phyloP scores from a whole-genome alignment of 2,113 vertebrate species.

The Tragelaphus strepsiceros region DNA sequence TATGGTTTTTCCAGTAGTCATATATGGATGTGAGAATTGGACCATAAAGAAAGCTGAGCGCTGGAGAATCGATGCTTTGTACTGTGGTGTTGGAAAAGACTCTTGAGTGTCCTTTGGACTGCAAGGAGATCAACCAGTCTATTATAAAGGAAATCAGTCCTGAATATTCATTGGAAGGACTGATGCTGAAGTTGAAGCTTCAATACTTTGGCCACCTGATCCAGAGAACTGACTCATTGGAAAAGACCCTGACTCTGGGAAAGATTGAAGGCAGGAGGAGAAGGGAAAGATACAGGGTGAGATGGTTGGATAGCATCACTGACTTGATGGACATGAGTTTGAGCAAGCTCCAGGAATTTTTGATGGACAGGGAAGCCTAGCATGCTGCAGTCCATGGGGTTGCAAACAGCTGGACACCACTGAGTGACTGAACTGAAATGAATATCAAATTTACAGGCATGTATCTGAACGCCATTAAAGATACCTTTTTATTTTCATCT shows the following conservation, averaged over 20 bases:
- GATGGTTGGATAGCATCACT: background rate
- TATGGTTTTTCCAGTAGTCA: background rate
- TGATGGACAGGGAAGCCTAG: background rate
- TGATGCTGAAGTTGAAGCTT: background rate
- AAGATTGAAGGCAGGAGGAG: background rate
- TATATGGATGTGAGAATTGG: background rate
- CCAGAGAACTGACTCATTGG: background rate
- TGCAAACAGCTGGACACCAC: background rate
- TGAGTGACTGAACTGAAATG: background rate
- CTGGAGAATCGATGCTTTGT: background rate
- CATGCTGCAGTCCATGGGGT: background rate
- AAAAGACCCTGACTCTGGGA: background rate
- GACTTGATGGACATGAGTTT: background rate
- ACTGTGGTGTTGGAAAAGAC: background rate
- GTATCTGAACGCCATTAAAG: background rate
- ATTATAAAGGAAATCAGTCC: background rate
- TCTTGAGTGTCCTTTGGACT: background rate
- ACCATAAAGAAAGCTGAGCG: background rate
- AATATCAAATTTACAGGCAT: background rate
- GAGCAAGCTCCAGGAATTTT: background rate
- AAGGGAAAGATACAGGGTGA: background rate
- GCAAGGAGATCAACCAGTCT: background rate
- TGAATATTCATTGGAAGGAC: background rate
- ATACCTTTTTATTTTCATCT: background rate
- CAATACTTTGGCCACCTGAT: background rate